phyloP scores from a whole-genome alignment of 1,140 invertebrate genomes.

The Probaryconus sp. region DNA sequence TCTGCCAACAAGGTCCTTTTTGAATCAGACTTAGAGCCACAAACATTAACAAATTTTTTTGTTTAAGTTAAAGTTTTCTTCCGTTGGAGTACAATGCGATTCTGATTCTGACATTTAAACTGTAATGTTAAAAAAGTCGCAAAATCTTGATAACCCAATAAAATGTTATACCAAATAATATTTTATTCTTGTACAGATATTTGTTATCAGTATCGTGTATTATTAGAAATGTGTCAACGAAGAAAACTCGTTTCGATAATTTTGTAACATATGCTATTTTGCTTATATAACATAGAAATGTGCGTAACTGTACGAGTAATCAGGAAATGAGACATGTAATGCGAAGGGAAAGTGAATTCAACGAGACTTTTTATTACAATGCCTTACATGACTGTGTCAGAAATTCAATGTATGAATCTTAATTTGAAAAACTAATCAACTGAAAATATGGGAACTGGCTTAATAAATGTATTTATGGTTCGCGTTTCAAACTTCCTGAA shows the following conservation, averaged over 20 bases:
- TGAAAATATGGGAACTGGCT: too few species aligned
- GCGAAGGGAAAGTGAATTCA: constrained; percentile 42
- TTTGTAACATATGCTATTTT: constrained; percentile 16
- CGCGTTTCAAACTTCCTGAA: too few species aligned
- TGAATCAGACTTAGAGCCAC: constrained; percentile 4
- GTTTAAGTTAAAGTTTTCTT: too few species aligned
- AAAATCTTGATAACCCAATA: too few species aligned
- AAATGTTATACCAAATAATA: too few species aligned
- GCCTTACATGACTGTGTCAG: constrained; percentile 1
- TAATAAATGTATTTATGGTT: too few species aligned
- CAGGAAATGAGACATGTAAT: constrained; percentile 47
- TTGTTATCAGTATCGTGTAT: constrained; percentile 8
- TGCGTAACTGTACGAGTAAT: constrained; percentile 38
- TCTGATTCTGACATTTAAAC: too few species aligned
- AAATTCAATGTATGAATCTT: background rate
- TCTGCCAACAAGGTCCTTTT: constrained; percentile 30
- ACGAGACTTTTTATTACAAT: constrained; percentile 23
- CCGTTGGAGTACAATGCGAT: too few species aligned
- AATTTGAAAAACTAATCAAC: too few species aligned
- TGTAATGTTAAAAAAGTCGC: too few species aligned
- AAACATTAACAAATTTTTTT: constrained; percentile 32
- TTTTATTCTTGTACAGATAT: too few species aligned
- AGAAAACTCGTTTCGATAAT: constrained; percentile 17
- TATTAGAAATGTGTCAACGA: constrained; percentile 4
- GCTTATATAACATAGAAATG: constrained; percentile 42